These are phyloP conservation scores for Gari tellinella DNA, from an alignment of 2,888 invertebrate genomes.

Conservation along the genomic window DNA sequence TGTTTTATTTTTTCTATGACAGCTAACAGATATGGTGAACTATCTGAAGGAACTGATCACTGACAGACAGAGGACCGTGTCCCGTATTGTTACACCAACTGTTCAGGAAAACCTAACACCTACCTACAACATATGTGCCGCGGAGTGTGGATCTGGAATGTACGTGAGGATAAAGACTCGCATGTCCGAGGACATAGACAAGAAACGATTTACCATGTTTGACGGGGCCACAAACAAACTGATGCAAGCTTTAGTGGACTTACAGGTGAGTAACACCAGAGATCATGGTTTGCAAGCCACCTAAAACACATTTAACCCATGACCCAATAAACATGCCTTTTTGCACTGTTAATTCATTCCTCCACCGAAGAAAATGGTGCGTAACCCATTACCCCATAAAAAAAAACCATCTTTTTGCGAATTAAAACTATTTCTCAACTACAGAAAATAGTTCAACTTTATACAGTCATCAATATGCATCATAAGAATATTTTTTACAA, in stretches of 20 bases:
- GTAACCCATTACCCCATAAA: no score
- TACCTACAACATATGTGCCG: conserved; percentile 49
- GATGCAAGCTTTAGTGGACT: conserved; percentile 48
- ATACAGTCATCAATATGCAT: no score
- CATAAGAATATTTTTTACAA: no score
- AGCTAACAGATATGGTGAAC: conserved; percentile 67
- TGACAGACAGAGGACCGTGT: conserved; percentile 69
- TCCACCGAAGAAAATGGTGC: no score
- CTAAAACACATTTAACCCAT: no score
- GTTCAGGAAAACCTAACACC: conserved; percentile 58
- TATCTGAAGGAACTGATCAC: conserved; percentile 65
- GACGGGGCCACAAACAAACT: conserved; percentile 61
- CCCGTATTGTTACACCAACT: conserved; percentile 66
- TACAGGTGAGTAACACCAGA: conserved; percentile 72
- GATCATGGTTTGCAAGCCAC: no score
- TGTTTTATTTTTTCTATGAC: background rate
- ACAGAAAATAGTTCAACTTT: no score
- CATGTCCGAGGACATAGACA: conserved; percentile 59
- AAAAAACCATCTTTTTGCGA: no score
- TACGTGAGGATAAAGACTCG: conserved; percentile 65
- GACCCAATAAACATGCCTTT: no score
- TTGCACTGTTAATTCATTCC: no score
- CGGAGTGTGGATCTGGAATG: conserved; percentile 62
- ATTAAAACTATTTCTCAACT: no score
- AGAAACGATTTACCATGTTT: conserved; percentile 60